Percentiles rank a stretch among this genome's conserved stretches.
These are phyloP conservation scores for Heterodera filipjevi DNA, from an alignment of 2,888 invertebrate genomes.

Conservation along the genomic window DNA sequence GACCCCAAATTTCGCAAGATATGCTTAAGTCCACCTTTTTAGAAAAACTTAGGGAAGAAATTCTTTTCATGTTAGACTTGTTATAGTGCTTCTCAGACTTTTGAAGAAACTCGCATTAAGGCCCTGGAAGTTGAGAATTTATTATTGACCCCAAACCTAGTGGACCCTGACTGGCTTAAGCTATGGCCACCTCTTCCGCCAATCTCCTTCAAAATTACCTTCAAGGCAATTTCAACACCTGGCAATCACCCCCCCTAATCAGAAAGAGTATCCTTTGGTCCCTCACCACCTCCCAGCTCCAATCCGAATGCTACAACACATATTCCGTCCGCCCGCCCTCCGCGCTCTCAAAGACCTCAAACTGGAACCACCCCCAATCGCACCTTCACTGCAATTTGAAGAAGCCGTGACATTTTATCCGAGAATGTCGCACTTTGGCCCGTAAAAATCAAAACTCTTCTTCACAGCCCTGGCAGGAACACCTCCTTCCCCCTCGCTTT, in stretches of 20 bases:
- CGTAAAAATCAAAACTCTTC: too few relatives aligned
- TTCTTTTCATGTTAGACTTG: conserved; percentile 8
- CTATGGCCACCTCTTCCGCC: neutral
- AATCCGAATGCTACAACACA: neutral
- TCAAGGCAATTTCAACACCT: too few relatives aligned
- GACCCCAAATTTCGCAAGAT: neutral
- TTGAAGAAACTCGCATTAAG: conserved; percentile 7
- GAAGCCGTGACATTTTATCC: neutral
- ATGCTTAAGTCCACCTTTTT: conserved; percentile 12
- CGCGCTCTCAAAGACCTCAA: neutral
- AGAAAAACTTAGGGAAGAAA: neutral
- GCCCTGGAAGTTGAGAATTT: conserved; percentile 18
- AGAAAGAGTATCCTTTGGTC: too few relatives aligned
- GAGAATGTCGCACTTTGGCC: neutral
- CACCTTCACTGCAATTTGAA: neutral
- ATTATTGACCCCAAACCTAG: neutral
- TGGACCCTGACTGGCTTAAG: conserved; percentile 9
- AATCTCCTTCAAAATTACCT: neutral
- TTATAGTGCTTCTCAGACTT: conserved; percentile 2
- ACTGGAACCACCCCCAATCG: neutral
- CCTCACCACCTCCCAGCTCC: too few relatives aligned
- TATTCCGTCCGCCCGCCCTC: neutral
- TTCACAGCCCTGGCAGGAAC: too few relatives aligned
- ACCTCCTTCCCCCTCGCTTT: too few relatives aligned
- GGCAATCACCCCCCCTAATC: too few relatives aligned